Evolutionary conservation across 2,888 invertebrate species (phyloP).

Genomic region (Drosophila mimica): DNA sequence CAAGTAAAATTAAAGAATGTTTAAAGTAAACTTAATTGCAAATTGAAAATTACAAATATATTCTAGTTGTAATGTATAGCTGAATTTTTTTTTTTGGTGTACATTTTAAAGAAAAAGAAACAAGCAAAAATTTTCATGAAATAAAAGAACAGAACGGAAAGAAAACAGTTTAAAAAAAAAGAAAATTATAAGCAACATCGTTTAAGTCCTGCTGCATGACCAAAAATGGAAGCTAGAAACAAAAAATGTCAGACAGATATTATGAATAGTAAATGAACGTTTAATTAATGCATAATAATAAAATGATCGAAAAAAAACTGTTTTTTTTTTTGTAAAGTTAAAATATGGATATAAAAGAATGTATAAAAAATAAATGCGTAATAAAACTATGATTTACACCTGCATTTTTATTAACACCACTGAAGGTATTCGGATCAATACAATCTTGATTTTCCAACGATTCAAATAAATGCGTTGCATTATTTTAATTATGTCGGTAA

Average conservation of each 20-base stretch:
- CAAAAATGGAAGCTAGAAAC: constrained; percentile 41
- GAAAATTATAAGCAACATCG: constrained; percentile 46
- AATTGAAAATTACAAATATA: constrained; percentile 48
- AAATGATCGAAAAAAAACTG: constrained; percentile 15
- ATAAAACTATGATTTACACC: constrained; percentile 49
- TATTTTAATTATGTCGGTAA: not conserved
- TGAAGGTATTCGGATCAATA: not conserved
- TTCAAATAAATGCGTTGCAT: not conserved
- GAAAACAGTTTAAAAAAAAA: constrained; percentile 34
- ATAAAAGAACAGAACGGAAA: constrained; percentile 23
- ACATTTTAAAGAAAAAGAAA: constrained; percentile 61
- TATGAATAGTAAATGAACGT: constrained; percentile 38
- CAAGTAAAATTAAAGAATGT: constrained; percentile 12
- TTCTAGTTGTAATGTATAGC: constrained; percentile 71
- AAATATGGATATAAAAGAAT: constrained; percentile 69
- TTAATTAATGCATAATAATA: constrained; percentile 55
- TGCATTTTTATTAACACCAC: constrained; percentile 15
- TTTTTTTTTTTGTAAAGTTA: constrained; percentile 74
- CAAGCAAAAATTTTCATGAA: constrained; percentile 39
- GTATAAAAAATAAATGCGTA: constrained; percentile 61
- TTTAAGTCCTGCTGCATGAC: constrained; percentile 68
- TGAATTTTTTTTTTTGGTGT: constrained; percentile 74
- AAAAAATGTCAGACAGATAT: constrained; percentile 15
- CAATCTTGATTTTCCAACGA: not conserved
- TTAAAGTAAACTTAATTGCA: constrained; percentile 30